phyloP scores from a whole-genome alignment of 2,888 invertebrate genomes.

The Platerodrilus igneus region DNA sequence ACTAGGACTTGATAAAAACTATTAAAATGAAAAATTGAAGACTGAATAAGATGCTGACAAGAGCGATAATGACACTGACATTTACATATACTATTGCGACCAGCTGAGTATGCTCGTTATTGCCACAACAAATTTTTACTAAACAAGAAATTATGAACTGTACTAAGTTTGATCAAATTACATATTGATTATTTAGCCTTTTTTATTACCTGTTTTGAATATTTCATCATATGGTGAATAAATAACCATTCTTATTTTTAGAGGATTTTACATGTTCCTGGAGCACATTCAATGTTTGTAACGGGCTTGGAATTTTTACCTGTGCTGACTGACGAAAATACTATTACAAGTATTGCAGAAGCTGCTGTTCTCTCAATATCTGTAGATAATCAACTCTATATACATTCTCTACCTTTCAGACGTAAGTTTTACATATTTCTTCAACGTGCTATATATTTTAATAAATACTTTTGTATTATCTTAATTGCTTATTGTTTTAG shows the following conservation, averaged over 20 bases:
- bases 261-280: conserved; percentile 75
- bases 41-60: no score
- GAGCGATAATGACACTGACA: no score
- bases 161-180: neutral
- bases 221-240: conserved; percentile 4
- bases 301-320: conserved; percentile 94
- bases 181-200: conserved; percentile 12
- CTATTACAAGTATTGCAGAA: conserved; percentile 70
- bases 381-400: conserved; percentile 88
- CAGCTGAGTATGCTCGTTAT: no score
- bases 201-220: conserved; percentile 5
- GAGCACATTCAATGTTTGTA: conserved; percentile 94
- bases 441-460: neutral
- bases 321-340: conserved; percentile 62
- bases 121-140: no score
- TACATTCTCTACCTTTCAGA: conserved; percentile 79
- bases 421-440: conserved; percentile 55
- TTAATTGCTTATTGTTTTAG: conserved; percentile 52
- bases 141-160: no score
- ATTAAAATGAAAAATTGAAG: no score
- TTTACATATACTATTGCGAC: no score
- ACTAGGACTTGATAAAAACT: no score
- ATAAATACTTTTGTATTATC: conserved; percentile 5
- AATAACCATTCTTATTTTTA: conserved; percentile 46
- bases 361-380: conserved; percentile 92